Conservation (phyloP, 2,113 vertebrate genomes). For the Pseudopodoces humilis region DNA sequence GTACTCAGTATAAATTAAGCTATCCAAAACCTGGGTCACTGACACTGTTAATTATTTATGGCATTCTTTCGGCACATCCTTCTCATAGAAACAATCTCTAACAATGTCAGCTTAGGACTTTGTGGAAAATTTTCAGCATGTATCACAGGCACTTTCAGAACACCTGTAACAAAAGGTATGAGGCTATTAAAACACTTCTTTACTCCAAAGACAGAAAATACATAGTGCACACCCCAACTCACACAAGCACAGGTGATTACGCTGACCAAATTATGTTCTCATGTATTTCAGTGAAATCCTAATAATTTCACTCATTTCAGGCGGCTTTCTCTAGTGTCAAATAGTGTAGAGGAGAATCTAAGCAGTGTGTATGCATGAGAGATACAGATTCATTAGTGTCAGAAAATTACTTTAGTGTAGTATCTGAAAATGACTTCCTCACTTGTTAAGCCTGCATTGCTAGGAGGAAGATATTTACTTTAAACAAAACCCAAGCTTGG, state of each 20-base stretch:
- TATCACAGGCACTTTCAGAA: background rate
- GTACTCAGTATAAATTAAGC: background rate
- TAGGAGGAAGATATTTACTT: constrained; percentile 36
- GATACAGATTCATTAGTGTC: background rate
- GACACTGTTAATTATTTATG: background rate
- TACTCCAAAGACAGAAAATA: background rate
- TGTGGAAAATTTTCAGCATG: background rate
- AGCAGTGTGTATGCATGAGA: background rate
- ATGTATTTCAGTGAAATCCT: background rate
- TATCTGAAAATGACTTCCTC: background rate
- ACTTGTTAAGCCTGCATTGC: constrained; percentile 16
- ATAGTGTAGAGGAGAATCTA: background rate
- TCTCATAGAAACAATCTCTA: background rate
- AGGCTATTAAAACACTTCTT: background rate
- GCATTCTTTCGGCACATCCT: background rate
- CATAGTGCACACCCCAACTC: background rate
- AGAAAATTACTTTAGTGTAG: background rate
- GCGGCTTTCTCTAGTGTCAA: background rate
- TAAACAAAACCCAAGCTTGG: constrained; percentile 35
- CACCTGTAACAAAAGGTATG: background rate
- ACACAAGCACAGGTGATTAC: background rate
- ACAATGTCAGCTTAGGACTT: background rate
- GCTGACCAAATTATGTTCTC: background rate
- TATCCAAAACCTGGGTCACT: background rate
- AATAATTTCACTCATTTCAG: background rate